Base-by-base conservation (phyloP, 2,113 vertebrate species). In the Malurus melanocephalus region DNA sequence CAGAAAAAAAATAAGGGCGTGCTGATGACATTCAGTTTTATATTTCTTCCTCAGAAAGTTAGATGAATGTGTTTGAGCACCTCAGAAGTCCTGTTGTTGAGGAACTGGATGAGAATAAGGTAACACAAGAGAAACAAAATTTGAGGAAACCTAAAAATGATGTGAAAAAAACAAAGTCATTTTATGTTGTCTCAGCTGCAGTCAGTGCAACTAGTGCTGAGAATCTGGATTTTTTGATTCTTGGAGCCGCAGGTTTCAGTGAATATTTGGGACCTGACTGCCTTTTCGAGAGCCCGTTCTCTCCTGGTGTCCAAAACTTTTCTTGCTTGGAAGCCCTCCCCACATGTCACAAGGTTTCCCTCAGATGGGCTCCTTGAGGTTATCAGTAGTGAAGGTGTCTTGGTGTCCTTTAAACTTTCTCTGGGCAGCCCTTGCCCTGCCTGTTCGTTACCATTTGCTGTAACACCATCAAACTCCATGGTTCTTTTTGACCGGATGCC, bases 91-190 rank as follows among this genome's bases (percentile, higher is more conserved):
- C n/a, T 82, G 33, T 66, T 55, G 22, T 27, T 52, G 33, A 81
- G 23, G 81, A 81, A 46, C 28, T 66, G 57, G 26, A 65, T 88
- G 40, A 52, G 18, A 75, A 40, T 40, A 32, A 80, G 40, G n/a
- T 67, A 56, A 61, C 28, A 42, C 13, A 22, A 67, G 23, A 6
- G 21, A 90, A 67, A 80, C 21, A 83, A 16, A 79, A 90, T 51
- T 17, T 81, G 11, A 33, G 40, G 24, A 90, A 87, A 27, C 4
- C 6, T 33, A 40, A 87, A 83, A 74, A 43, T 12, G 28, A 65
- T 0, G 0, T 55, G 26, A 53, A 88, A 51, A 68, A 85, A 56
- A 2, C 0, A 0, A n/a, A 8, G 0, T 11, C 38, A 11, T 38
- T 78, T 76, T 59, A 43, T 52, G 7, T 13, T 56, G 13, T 49